phyloP scores from a whole-genome alignment of 2,888 invertebrate species.

The Cantharis rustica region DNA sequence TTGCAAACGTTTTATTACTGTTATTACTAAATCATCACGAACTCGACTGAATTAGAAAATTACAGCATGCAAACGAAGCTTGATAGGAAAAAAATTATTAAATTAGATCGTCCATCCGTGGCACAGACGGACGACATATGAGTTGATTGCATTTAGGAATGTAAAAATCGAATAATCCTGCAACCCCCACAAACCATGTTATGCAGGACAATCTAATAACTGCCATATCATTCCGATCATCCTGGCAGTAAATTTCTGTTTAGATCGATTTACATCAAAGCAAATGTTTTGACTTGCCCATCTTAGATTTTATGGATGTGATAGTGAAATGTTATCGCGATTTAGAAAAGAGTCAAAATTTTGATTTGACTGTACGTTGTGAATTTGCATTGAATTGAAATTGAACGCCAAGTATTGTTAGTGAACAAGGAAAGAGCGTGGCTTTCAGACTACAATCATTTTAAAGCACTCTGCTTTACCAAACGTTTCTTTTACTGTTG shows the following conservation, averaged over 20 bases:
- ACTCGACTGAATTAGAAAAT: slow-evolving; percentile 16
- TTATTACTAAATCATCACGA: slow-evolving; percentile 43
- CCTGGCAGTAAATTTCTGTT: background rate
- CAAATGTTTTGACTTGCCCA: background rate
- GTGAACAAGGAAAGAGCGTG: slow-evolving; percentile 52
- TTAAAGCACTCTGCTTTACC: slow-evolving; percentile 47
- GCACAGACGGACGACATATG: slow-evolving; percentile 11
- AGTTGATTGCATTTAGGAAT: slow-evolving; percentile 36
- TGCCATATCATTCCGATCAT: slow-evolving; percentile 24
- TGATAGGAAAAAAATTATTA: slow-evolving; percentile 12
- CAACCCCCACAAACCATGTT: slow-evolving; percentile 33
- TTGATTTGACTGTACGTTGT: slow-evolving; percentile 26
- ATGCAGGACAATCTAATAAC: slow-evolving; percentile 34
- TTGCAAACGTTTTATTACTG: slow-evolving; percentile 45
- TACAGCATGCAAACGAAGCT: background rate
- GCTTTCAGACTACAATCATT: slow-evolving; percentile 50
- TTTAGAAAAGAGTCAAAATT: background rate
- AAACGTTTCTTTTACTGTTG: slow-evolving; percentile 45
- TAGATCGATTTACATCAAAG: slow-evolving; percentile 4
- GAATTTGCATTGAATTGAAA: slow-evolving; percentile 52
- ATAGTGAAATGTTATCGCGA: background rate
- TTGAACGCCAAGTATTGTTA: slow-evolving; percentile 46
- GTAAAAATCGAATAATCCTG: slow-evolving; percentile 35
- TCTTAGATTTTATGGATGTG: background rate
- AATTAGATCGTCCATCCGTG: slow-evolving; percentile 29